Base-by-base conservation (phyloP, 2,888 invertebrate species). In the Cheilosia vulpina region DNA sequence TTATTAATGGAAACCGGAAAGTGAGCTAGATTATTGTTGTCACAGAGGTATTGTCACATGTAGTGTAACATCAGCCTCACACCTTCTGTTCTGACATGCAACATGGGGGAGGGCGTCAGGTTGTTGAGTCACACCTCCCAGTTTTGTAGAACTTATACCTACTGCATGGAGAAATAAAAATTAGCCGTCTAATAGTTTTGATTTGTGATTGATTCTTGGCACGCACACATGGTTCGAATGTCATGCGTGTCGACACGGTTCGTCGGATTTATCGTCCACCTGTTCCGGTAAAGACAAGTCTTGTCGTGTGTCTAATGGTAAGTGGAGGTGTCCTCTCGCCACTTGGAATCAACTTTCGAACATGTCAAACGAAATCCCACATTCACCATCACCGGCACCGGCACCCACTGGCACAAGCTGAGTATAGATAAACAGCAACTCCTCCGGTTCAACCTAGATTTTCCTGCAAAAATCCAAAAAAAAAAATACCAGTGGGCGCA, bases 161-260 rank as follows among this genome's bases (percentile, higher is more conserved):
- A 9, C 31, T 13, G 34, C 45, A 73, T 34, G 6, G 47, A 63
- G 45, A 75, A 65, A 57, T 60, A 53, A 66, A 72, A 60, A 66
- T 66, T 63, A 43, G 50, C n/a, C 69, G 47, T 27, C 34, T 72
- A 19, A 65, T 38, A 34, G 53, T 60, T 84, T 71, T 65, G 84
- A 84, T 76, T 75, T 75, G 60, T 84, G 84, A 84, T 84, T 84
- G 71, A 84, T 80, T 50, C 80, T 55, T 43, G 6, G n/a, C 84
- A 84, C 84, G 84, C 75, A 78, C 21, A 71, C 7, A 13, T 27
- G 21, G 13, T 24, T 53, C 19, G 27, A 17, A 43, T 69, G 24
- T 50, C 63, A 73, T 79, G 83, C 79, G 73, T 79, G 79, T 69
- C 43, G n/a, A 69, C 68, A 78, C 57, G 63, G 43, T 53, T 11